These are phyloP conservation scores for Conomelus anceps DNA, from an alignment of 2,888 invertebrate genomes.

Conservation along the genomic window DNA sequence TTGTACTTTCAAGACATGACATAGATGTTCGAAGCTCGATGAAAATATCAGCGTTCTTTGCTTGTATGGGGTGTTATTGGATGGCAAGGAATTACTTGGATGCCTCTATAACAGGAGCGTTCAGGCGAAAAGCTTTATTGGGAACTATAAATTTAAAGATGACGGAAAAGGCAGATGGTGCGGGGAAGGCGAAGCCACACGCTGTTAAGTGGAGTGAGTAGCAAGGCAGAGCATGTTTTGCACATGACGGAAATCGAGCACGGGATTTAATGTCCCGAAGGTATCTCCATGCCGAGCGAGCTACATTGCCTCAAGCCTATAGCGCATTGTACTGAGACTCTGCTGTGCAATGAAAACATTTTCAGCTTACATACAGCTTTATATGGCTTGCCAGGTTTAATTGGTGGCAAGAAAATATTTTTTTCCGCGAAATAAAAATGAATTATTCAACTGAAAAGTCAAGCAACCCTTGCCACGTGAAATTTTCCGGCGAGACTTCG, in stretches of 20 bases:
- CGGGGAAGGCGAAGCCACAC: not conserved
- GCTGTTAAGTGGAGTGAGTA: not conserved
- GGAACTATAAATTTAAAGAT: not conserved
- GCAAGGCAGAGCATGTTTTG: not conserved
- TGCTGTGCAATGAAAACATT: not conserved
- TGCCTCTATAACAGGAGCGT: not conserved
- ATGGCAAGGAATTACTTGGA: not conserved
- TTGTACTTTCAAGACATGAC: not conserved
- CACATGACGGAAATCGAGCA: not conserved
- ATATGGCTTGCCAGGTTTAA: too few species aligned
- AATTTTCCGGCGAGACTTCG: too few species aligned
- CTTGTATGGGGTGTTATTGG: not conserved
- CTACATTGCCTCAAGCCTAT: not conserved
- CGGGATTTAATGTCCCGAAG: not conserved
- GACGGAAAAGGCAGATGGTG: not conserved
- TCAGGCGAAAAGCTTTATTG: not conserved
- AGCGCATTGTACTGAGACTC: not conserved
- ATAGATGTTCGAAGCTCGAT: not conserved
- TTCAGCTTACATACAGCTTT: not conserved
- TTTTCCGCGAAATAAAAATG: too few species aligned
- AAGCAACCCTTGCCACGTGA: too few species aligned
- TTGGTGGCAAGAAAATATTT: too few species aligned
- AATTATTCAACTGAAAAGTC: too few species aligned
- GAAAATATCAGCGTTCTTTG: not conserved
- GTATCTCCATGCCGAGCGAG: not conserved